A percentile compares a stretch with the other conserved stretches of the same genome.
Conservation (phyloP, 1,140 invertebrate species). For the Zaprionus tsacasi region DNA sequence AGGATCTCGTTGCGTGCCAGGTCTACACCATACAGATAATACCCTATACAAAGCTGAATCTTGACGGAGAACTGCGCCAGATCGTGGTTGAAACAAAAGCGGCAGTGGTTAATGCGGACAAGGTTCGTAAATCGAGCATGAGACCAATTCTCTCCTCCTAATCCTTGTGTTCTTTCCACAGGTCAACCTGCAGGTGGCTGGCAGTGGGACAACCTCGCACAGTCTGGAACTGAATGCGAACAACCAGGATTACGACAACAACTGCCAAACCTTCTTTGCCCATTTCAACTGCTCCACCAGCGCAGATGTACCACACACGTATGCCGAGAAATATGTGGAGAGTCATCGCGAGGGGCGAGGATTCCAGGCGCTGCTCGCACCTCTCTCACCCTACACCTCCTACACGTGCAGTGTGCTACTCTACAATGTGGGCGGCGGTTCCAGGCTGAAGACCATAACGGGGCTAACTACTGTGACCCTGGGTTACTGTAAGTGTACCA, state of each 20-base stretch:
- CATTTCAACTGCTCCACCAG: conserved; percentile 55
- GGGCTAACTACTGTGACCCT: conserved; percentile 20
- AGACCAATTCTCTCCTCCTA: background rate
- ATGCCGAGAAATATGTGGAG: conserved; percentile 62
- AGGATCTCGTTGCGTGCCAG: conserved; percentile 63
- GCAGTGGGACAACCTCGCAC: conserved; percentile 41
- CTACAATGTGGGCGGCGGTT: conserved; percentile 70
- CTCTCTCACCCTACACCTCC: conserved; percentile 61
- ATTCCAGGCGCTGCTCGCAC: conserved; percentile 64
- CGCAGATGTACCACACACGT: conserved; percentile 39
- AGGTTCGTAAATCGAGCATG: conserved; percentile 3
- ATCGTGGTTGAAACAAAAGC: conserved; percentile 57
- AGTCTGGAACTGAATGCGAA: conserved; percentile 63
- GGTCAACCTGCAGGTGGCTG: conserved; percentile 43
- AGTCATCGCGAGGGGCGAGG: conserved; percentile 63
- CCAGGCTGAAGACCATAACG: conserved; percentile 9
- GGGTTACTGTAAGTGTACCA: conserved; percentile 59
- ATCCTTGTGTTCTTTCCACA: background rate
- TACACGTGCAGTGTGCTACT: conserved; percentile 62
- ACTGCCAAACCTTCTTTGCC: conserved; percentile 70
- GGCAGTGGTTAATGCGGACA: conserved; percentile 43
- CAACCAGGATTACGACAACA: conserved; percentile 65
- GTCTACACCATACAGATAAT: conserved; percentile 75
- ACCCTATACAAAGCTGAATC: conserved; percentile 52
- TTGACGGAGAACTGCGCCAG: conserved; percentile 55